A percentile compares a stretch with the other conserved stretches of the same genome.
These are phyloP conservation scores for Acestrorhynchus altus DNA, from an alignment of 2,797 vertebrate species.

Conservation along the genomic window DNA sequence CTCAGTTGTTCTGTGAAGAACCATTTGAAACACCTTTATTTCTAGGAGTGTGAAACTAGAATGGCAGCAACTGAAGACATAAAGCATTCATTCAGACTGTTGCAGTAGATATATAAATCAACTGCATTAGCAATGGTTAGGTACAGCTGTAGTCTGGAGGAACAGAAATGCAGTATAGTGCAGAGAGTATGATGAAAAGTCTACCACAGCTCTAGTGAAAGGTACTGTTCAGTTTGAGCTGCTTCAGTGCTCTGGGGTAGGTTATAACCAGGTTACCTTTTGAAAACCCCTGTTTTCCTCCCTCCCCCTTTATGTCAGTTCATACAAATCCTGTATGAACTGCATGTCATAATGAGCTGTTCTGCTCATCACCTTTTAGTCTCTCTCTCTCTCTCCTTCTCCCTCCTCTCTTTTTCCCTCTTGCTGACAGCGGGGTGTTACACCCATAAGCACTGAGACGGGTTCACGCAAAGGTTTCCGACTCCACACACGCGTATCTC, in stretches of 20 bases:
- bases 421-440: slow-evolving; percentile 53
- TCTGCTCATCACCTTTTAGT: slow-evolving; percentile 29
- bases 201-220: background rate
- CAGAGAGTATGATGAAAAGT: background rate
- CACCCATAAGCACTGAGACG: slow-evolving; percentile 47
- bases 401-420: slow-evolving; percentile 44
- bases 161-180: background rate
- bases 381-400: slow-evolving; percentile 21
- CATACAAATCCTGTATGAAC: background rate
- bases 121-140: too few relatives aligned
- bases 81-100: too few relatives aligned
- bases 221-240: background rate
- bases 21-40: too few relatives aligned
- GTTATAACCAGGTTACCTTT: slow-evolving; percentile 15
- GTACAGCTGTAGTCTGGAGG: background rate
- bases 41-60: too few relatives aligned
- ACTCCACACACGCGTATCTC: slow-evolving; percentile 31
- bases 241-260: background rate
- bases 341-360: slow-evolving; percentile 30
- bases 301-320: background rate
- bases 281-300: background rate
- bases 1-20: too few relatives aligned
- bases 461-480: slow-evolving; percentile 60
- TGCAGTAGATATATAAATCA: too few relatives aligned
- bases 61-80: too few relatives aligned